Percentiles rank a stretch among this genome's conserved stretches.
Conservation (phyloP, 2,797 vertebrate genomes). For the Poecilia gillii region DNA sequence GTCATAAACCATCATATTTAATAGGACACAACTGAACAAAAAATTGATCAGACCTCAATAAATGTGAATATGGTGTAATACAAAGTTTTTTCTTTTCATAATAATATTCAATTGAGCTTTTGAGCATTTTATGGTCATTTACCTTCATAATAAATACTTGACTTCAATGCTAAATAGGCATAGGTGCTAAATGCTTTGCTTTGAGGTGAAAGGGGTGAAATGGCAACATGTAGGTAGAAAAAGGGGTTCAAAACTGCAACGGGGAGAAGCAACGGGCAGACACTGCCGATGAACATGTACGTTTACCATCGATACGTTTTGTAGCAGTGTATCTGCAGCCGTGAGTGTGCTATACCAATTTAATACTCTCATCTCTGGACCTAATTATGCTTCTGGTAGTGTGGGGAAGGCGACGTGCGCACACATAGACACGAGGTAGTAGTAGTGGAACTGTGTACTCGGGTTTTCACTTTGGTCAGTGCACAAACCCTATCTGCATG, state of each 20-base stretch:
- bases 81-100: background rate
- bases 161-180: background rate
- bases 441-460: slow-evolving; percentile 56
- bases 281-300: slow-evolving; percentile 49
- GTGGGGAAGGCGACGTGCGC: slow-evolving; percentile 38
- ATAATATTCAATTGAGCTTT: background rate
- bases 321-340: slow-evolving; percentile 54
- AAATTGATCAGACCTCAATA: background rate
- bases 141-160: background rate
- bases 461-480: slow-evolving; percentile 77
- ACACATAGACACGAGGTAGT: slow-evolving; percentile 31
- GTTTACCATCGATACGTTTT: slow-evolving; percentile 55
- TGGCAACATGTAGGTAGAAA: background rate
- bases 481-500: slow-evolving; percentile 83
- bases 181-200: background rate
- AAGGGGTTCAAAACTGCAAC: background rate
- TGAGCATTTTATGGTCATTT: background rate
- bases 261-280: slow-evolving; percentile 30
- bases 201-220: background rate
- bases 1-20: background rate
- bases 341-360: slow-evolving; percentile 74
- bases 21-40: background rate
- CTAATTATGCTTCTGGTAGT: slow-evolving; percentile 76
- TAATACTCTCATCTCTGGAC: slow-evolving; percentile 77
- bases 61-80: background rate